Base-by-base conservation (phyloP, 2,888 invertebrate species). In the Platycnemis pennipes region DNA sequence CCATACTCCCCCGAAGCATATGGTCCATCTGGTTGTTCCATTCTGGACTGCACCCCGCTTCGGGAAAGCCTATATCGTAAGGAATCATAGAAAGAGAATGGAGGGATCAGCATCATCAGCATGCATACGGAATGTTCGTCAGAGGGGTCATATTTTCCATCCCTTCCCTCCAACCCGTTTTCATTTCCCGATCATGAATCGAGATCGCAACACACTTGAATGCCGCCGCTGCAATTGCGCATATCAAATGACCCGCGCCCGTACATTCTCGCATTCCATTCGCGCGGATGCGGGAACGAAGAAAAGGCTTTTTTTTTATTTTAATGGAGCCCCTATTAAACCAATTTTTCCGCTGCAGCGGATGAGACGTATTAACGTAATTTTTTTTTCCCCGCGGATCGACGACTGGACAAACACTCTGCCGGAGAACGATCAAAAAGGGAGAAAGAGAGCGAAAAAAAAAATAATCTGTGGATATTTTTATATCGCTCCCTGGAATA, bases 331-430 rank as follows among this genome's bases (percentile, higher is more conserved):
- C 77, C 37, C 37, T 77, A 77, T 77, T 77, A 77, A 77, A 77
- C 77, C 77, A 77, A 77, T 77, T 77, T 77, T 77, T 77, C 77
- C 77, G 37, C 77, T 77, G 77, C 77, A 37, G 77, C 26, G 37
- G 77, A 77, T 77, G 77, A 37, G 31, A 37, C 77, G 37, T 37
- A 77, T 77, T 77, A 77, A 77, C 77, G 37, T 77, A 37, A 13
- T 37, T 37, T 37, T 63, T 63, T 63, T 63, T 63, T n/a, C n/a
- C 49, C 37, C 77, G 31, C 77, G 37, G 11, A 77, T 77, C 77
- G 77, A 5, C 77, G 77, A 37, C 37, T 77, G 77, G 77, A 37
- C 63, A 37, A 77, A 77, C 77, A 77, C 77, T 77, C 77, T 4
- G 77, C 31, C 77, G 77, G 77, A 13, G 37, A 77, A 77, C 77